These are phyloP conservation scores for Drosophila gunungcola DNA, from an alignment of 1,140 invertebrate genomes.

Conservation along the genomic window DNA sequence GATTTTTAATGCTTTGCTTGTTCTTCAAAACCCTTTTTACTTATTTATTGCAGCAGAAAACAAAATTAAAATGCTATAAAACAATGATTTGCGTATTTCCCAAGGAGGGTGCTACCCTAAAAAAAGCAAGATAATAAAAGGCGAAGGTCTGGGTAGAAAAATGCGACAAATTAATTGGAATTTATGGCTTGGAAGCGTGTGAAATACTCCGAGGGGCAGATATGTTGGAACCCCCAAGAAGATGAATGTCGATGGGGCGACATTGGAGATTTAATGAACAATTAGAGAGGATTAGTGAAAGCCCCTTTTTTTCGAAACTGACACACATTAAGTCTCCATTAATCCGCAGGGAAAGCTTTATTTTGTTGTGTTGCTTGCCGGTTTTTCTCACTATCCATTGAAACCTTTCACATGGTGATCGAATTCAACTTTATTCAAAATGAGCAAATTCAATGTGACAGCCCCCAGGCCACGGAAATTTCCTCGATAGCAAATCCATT, in stretches of 20 bases:
- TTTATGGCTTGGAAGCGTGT: conserved; percentile 68
- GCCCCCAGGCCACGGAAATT: conserved; percentile 40
- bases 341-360: conserved; percentile 6
- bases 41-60: conserved; percentile 63
- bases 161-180: conserved; percentile 79
- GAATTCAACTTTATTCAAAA: conserved; percentile 46
- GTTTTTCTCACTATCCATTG: conserved; percentile 1
- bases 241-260: conserved; percentile 38
- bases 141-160: conserved; percentile 53
- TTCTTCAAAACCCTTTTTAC: conserved; percentile 19
- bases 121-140: conserved; percentile 44
- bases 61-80: conserved; percentile 72
- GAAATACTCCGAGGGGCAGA: conserved; percentile 20
- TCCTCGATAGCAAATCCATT: conserved; percentile 78
- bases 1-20: conserved; percentile 3
- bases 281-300: conserved; percentile 64
- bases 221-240: conserved; percentile 1
- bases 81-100: conserved; percentile 68
- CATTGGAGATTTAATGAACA: conserved; percentile 58
- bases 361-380: neutral
- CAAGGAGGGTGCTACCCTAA: conserved; percentile 11
- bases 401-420: neutral
- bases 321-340: conserved; percentile 30
- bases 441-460: conserved; percentile 61
- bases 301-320: conserved; percentile 2